Evolutionary conservation across 2,113 vertebrate genomes (phyloP).

Genomic region (Zosterops hypoxanthus): DNA sequence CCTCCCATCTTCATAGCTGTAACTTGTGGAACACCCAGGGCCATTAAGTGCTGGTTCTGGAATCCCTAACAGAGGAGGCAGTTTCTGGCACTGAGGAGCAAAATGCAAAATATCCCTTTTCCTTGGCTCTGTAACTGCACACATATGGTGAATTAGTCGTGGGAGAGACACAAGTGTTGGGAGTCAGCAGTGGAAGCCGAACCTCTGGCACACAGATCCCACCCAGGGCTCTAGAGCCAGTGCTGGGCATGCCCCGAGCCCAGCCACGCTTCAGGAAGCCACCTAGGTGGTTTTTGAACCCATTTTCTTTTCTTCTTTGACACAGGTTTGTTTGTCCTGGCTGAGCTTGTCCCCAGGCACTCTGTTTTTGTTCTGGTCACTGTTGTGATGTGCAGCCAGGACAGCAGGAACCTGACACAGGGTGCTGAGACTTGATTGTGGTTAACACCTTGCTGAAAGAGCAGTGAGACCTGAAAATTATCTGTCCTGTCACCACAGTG

Average conservation of each 20-base stretch:
- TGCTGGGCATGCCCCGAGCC: neutral
- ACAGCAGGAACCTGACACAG: neutral
- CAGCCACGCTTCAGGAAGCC: neutral
- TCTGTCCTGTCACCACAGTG: accelerated
- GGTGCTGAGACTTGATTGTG: neutral
- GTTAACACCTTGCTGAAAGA: neutral
- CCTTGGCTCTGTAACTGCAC: neutral
- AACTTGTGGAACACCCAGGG: neutral
- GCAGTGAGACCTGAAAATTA: neutral
- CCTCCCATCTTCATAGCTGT: neutral
- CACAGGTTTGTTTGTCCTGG: accelerated
- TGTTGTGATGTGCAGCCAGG: accelerated
- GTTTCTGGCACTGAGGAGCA: neutral
- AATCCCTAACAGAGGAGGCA: neutral
- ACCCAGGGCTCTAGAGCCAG: neutral
- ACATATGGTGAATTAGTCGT: neutral
- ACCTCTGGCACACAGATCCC: neutral
- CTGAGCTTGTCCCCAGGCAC: accelerated
- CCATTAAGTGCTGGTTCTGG: neutral
- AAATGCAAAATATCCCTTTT: neutral
- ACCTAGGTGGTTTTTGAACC: neutral
- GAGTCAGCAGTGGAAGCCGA: neutral
- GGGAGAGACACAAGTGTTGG: neutral
- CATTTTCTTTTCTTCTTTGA: accelerated
- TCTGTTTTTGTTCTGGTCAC: neutral